A percentile compares a stretch with the other conserved stretches of the same genome.
phyloP scores from a whole-genome alignment of 2,113 vertebrate species.

The Erythrocercus mccallii region DNA sequence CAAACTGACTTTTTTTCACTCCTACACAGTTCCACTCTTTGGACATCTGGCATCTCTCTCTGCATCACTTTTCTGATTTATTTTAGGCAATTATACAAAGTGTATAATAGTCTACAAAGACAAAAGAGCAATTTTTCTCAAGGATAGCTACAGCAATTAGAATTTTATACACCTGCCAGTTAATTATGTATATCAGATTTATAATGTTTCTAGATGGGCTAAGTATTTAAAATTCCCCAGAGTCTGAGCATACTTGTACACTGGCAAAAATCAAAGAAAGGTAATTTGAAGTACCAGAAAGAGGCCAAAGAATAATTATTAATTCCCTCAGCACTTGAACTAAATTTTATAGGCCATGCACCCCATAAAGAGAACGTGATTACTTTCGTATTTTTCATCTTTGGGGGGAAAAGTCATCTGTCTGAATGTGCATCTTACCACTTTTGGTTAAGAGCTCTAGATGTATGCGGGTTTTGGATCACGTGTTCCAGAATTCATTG shows the following conservation, averaged over 20 bases:
- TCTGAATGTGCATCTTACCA: background rate
- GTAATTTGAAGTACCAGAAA: background rate
- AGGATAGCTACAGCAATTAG: background rate
- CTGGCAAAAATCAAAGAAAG: background rate
- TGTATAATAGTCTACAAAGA: background rate
- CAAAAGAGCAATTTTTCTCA: background rate
- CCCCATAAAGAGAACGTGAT: fast-evolving
- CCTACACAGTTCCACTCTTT: background rate
- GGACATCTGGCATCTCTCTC: background rate
- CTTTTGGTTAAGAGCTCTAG: background rate
- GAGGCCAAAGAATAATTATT: background rate
- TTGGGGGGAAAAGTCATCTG: background rate
- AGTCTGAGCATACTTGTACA: background rate
- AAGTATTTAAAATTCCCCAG: background rate
- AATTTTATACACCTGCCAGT: background rate
- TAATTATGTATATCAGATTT: background rate
- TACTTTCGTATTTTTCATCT: background rate
- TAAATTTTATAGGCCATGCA: background rate
- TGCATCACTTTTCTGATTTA: background rate
- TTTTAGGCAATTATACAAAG: background rate
- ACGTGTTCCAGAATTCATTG: background rate
- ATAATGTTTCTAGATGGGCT: background rate
- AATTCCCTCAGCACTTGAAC: background rate
- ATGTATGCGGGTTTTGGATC: background rate
- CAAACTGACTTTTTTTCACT: background rate